Base-by-base conservation (phyloP, 1,140 invertebrate species). In the Platorchestia sp. region DNA sequence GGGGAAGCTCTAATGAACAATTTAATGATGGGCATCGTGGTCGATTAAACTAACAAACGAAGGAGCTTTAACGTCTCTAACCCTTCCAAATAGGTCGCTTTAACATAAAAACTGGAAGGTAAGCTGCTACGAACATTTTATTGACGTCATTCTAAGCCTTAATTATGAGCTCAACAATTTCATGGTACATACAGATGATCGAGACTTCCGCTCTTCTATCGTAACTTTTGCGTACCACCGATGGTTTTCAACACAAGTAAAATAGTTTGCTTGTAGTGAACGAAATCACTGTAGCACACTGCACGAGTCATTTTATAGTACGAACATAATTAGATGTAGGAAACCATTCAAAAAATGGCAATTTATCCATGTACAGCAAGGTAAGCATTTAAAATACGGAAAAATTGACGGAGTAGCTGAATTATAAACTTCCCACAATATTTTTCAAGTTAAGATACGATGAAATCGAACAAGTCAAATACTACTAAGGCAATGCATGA, bases 1-100 rank as follows among this genome's bases (percentile, higher is more conserved):
- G 36, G 91, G 91, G 91, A 14, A 45, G 45, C 91, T 93, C 43
- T 93, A 93, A 93, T 93, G 91, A 93, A 93, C 91, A 93, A 44
- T 44, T 6, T 47, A 93, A 93, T 93, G 91, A 93, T 40, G 43
- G n/a, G 45, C 43, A 44, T 47, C 43, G 43, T 47, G 19, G 91
- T 93, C 91, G 45, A 45, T 93, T 93, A 93, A 10, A 89, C 87
- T 16, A 44, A 89, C 87, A 89, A 89, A 89, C 87, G 87, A 89
- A 10, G 87, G 27, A 16, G 43, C 87, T 44, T 42, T 44, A 42
- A 16, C 41, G 43, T 89, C 43, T 19, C 42, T 89, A 3, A 0
- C 36, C 43, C 5, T 44, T 42, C n/a, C 87, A 89, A 89, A 89
- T 89, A 44, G 87, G 87, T 89, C 41, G 42, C n/a, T 42, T 41